Evolutionary conservation across 2,888 invertebrate genomes (phyloP).

Genomic region (Epinotia brunnichana): DNA sequence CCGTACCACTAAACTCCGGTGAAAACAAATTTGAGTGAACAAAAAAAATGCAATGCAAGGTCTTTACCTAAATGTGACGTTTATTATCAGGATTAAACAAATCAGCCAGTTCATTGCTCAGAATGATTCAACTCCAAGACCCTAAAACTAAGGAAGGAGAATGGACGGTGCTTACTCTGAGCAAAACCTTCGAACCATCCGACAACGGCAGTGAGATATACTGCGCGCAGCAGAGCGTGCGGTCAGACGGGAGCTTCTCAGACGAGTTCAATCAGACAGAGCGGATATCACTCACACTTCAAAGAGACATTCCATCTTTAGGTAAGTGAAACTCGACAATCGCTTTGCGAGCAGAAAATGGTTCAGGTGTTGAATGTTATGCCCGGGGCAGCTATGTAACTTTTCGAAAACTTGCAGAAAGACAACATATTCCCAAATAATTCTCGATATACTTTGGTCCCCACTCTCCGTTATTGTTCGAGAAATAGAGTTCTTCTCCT

Average conservation of each 20-base stretch:
- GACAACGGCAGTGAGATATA: neutral
- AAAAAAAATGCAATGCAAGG: too few relatives aligned
- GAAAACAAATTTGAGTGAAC: too few relatives aligned
- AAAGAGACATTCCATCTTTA: neutral
- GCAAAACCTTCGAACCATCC: neutral
- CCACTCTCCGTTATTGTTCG: too few relatives aligned
- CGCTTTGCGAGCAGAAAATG: neutral
- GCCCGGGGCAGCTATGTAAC: too few relatives aligned
- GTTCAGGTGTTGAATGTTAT: too few relatives aligned
- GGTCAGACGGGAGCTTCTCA: neutral
- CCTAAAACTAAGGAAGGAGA: neutral
- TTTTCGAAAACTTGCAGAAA: too few relatives aligned
- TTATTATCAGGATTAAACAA: neutral
- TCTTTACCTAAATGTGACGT: too few relatives aligned
- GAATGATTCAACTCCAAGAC: neutral
- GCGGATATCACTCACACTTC: neutral
- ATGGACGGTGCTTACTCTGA: neutral
- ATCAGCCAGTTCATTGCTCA: neutral
- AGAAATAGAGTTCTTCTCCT: too few relatives aligned
- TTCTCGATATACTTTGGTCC: too few relatives aligned
- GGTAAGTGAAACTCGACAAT: neutral
- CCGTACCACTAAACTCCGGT: too few relatives aligned
- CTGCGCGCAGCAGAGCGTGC: neutral
- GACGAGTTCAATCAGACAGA: neutral
- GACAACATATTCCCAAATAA: too few relatives aligned